Evolutionary conservation across 37 sponge, comb jelly and placozoan genomes (phyloP), one percentile per base, ranked within the genome.

Genomic region (Ianthella basta): DNA sequence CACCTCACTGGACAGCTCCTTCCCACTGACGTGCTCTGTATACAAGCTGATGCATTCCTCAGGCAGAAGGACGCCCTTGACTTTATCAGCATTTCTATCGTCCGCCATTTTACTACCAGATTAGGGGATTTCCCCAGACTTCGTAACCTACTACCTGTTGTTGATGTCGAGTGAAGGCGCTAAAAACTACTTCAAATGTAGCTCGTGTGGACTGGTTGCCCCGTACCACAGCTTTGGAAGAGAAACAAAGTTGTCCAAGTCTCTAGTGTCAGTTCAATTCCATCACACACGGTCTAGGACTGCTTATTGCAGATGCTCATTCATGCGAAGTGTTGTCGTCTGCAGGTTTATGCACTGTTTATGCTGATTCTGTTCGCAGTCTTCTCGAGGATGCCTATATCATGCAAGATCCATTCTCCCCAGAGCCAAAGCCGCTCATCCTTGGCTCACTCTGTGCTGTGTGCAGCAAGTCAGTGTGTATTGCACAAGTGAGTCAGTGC

Each of bases 351-450:
- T 61, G 25, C 2, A 14, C 14, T 27, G 59, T 23, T 55, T 15
- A 30, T 80, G 1, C 5, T 23, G 6, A 27, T 23, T 15, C 19
- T 20, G 18, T 69, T 4, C 32, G 15, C 55, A 93, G 93, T 50
- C 72, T 90, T 36, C 73, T 94, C 35, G 95, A 94, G 54, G 90
- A 91, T 25, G 84, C 87, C 16, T 94, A 88, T 64, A 60, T 94
- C 19, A 75, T 82, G 6, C 53, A 87, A 24, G 95, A 94, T 36
- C 95, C 95, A 0, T 94, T 94, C 79, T 57, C 39, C 13, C 68
- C 94, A 8, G 64, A 54, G 8, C 88, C 86, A 15, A 54, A 66
- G 32, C 95, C 90, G 4, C 82, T 94, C 33, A 77, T 91, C 19
- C 83, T 94, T 34, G 95, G 95, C 30, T 84, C 86, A 0, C 90